These are phyloP conservation scores for Aythya baeri DNA, from an alignment of 2,113 vertebrate species.

Conservation along the genomic window DNA sequence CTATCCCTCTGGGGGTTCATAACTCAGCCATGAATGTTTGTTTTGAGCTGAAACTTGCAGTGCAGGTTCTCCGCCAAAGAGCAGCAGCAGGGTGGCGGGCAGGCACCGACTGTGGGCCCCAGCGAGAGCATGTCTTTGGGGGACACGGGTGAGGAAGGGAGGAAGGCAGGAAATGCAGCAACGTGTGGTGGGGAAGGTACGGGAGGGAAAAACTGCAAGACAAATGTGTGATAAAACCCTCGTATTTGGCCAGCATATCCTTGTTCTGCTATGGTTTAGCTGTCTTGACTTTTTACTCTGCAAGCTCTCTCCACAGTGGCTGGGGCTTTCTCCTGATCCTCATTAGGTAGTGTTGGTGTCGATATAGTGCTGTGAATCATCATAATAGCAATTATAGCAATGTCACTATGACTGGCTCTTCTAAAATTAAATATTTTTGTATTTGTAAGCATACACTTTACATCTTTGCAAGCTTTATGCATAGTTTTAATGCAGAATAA, in stretches of 20 bases:
- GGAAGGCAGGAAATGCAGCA: not conserved
- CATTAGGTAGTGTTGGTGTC: not conserved
- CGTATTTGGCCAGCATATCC: not conserved
- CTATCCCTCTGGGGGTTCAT: conserved; percentile 61
- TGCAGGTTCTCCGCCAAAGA: conserved; percentile 53
- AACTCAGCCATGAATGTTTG: conserved; percentile 66
- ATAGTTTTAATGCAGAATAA: not conserved
- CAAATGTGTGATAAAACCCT: accelerated
- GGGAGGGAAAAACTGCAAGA: not conserved
- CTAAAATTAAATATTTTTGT: not conserved
- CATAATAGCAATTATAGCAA: not conserved
- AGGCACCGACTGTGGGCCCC: not conserved
- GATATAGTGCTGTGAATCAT: not conserved
- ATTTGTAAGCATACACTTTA: not conserved
- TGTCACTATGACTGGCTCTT: not conserved
- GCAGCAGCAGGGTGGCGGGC: not conserved
- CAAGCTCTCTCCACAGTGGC: not conserved
- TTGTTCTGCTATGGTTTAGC: not conserved
- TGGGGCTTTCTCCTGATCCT: not conserved
- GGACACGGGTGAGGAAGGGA: not conserved
- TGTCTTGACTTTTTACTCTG: not conserved
- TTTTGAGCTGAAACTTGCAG: conserved; percentile 65
- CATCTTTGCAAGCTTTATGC: not conserved
- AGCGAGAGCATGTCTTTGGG: accelerated
- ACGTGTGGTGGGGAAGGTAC: not conserved